phyloP scores from a whole-genome alignment of 2,888 invertebrate genomes.

The Lasioglossum vierecki region DNA sequence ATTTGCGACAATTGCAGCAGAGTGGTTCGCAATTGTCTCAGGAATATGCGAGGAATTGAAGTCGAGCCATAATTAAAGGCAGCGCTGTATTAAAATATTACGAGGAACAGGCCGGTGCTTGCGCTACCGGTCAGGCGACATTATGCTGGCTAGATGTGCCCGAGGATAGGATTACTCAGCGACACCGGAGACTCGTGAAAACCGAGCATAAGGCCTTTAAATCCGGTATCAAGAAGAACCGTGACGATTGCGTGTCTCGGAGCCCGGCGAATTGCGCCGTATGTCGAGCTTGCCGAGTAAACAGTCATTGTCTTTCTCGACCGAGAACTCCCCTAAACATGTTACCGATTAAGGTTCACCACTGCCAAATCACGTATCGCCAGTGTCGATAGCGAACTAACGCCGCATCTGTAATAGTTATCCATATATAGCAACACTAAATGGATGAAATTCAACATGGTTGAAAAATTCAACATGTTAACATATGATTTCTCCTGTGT shows the following conservation, averaged over 20 bases:
- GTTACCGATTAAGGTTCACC: not conserved
- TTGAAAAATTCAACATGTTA: no score
- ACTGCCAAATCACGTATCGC: not conserved
- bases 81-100: constrained; percentile 60
- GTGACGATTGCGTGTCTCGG: constrained; percentile 66
- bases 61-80: not conserved
- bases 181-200: constrained; percentile 79
- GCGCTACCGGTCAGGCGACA: constrained; percentile 76
- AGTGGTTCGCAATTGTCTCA: not conserved
- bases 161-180: constrained; percentile 76
- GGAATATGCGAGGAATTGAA: not conserved
- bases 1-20: not conserved
- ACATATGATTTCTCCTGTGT: no score
- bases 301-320: constrained; percentile 9
- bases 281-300: constrained; percentile 23
- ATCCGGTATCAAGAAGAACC: constrained; percentile 68
- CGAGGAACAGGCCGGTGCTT: constrained; percentile 68
- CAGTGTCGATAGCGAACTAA: not conserved
- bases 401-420: not conserved
- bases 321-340: not conserved
- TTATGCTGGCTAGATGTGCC: constrained; percentile 73
- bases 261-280: constrained; percentile 48
- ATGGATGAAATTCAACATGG: no score
- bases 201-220: constrained; percentile 75
- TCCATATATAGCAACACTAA: no score